phyloP scores from a whole-genome alignment of 1,140 invertebrate genomes.

The Eriosoma lanigerum region DNA sequence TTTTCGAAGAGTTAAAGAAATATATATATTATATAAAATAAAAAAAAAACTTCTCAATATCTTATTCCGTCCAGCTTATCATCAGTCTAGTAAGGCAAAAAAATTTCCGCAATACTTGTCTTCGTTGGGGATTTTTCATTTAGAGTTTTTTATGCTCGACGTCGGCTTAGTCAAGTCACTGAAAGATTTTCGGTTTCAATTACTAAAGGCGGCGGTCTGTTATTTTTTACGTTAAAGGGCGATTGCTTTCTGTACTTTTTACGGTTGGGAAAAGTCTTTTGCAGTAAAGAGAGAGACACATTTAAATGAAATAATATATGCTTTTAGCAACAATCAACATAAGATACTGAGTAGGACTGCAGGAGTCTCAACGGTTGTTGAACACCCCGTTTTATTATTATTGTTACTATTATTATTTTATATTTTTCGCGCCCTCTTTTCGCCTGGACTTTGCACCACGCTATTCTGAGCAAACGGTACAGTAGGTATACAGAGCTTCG shows the following conservation, averaged over 20 bases:
- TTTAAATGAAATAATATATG: constrained; percentile 51
- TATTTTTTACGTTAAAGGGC: constrained; percentile 7
- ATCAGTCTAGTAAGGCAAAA: background rate
- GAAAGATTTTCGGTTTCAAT: constrained; percentile 38
- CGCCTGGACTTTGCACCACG: background rate
- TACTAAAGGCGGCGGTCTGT: constrained; percentile 30
- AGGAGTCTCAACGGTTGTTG: background rate
- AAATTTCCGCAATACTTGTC: constrained; percentile 15
- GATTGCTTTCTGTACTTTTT: constrained; percentile 9
- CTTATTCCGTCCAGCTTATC: constrained; percentile 21
- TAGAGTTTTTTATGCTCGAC: constrained; percentile 23
- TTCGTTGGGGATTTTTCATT: background rate
- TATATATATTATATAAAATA: background rate
- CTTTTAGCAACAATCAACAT: constrained; percentile 25
- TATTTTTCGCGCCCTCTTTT: background rate
- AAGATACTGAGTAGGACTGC: background rate
- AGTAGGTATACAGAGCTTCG: too few species aligned
- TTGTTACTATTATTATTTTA: background rate
- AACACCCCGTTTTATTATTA: constrained; percentile 31
- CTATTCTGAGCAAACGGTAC: background rate
- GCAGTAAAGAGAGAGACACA: background rate
- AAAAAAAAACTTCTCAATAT: constrained; percentile 5
- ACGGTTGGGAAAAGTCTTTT: constrained; percentile 23
- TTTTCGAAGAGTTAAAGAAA: constrained; percentile 31
- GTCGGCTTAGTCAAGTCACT: constrained; percentile 23